Base-by-base conservation (phyloP, 2,888 invertebrate species). In the Nasonia oneida region DNA sequence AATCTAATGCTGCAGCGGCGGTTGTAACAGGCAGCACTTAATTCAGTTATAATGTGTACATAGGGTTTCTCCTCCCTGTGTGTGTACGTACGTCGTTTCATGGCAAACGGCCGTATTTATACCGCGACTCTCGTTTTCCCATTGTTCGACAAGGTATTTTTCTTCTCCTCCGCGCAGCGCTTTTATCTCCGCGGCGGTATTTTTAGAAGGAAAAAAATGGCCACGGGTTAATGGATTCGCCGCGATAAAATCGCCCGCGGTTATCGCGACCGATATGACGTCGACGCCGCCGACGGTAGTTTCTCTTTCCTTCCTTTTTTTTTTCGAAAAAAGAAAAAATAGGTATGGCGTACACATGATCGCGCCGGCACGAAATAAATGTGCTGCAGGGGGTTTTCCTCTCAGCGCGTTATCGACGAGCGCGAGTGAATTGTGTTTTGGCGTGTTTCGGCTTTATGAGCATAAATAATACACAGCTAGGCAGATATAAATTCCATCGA, bases 191-290 rank as follows among this genome's bases (percentile, higher is more conserved):
- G 12, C 10, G 8, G 10, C 2, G 10, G 74, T 71, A 71, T 77
- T 64, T 81, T 81, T 47, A 64, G 64, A n/a, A 61, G 18, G 10
- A n/a, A n/a, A 78, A 78, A 85, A 78, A 29, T 82, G 71, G 71
- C 61, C 10, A 29, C 29, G 37, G 74, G 77, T 71, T 78, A 81
- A 85, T 85, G 78, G 81, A 78, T 85, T 64, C 81, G 18, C 18
- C 23, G 5, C 10, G 74, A 75, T 80, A 78, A 74, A 79, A 75
- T 84, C 79, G n/a, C 37, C 39, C 23, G 15, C 50, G 8, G 50
- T 80, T 84, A 81, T 84, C 84, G 76, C 70, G 33, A 50, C n/a
- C 64, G 57, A 57, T 80, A 81, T 71, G 67, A 84, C 42, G 75
- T 73, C 47, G 39, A 61, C 29, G 73, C 12, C n/a, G 29, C 29